phyloP scores from a whole-genome alignment of 2,888 invertebrate species.

The Carcina quercana region DNA sequence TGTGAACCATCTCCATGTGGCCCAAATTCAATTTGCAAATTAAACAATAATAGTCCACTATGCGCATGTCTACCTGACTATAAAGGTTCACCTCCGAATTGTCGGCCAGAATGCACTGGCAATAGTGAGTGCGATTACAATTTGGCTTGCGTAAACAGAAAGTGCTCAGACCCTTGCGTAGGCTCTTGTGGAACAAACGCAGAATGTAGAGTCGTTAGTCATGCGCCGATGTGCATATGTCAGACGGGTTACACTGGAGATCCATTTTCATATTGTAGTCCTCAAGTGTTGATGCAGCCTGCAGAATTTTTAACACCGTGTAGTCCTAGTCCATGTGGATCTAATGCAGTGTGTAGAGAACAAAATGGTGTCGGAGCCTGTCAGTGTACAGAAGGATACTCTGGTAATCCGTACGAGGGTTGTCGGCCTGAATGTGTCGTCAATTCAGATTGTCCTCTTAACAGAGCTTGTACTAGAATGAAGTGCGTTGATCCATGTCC shows the following conservation, averaged over 20 bases:
- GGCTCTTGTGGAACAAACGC: constrained; percentile 82
- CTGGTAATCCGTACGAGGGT: constrained; percentile 86
- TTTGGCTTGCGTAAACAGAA: constrained; percentile 82
- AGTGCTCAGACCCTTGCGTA: constrained; percentile 84
- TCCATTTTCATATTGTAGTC: constrained; percentile 80
- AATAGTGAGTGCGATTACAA: constrained; percentile 83
- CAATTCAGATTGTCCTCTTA: constrained; percentile 82
- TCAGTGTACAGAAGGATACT: constrained; percentile 77
- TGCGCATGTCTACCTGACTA: constrained; percentile 83
- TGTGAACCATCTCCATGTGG: constrained; percentile 87
- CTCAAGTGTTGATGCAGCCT: constrained; percentile 41
- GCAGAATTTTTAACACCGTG: constrained; percentile 74
- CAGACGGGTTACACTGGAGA: constrained; percentile 81
- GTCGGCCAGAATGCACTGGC: constrained; percentile 85
- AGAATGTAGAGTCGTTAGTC: constrained; percentile 84
- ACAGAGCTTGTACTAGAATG: constrained; percentile 81
- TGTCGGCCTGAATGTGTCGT: constrained; percentile 84
- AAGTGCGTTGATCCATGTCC: constrained; percentile 87
- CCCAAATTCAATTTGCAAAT: constrained; percentile 81
- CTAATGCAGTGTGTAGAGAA: constrained; percentile 76
- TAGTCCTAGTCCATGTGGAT: constrained; percentile 77
- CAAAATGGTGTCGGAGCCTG: constrained; percentile 79
- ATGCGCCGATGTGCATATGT: constrained; percentile 84
- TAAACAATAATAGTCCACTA: constrained; percentile 78
- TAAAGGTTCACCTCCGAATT: constrained; percentile 83